phyloP scores from a whole-genome alignment of 2,113 vertebrate species.

The Willisornis vidua region DNA sequence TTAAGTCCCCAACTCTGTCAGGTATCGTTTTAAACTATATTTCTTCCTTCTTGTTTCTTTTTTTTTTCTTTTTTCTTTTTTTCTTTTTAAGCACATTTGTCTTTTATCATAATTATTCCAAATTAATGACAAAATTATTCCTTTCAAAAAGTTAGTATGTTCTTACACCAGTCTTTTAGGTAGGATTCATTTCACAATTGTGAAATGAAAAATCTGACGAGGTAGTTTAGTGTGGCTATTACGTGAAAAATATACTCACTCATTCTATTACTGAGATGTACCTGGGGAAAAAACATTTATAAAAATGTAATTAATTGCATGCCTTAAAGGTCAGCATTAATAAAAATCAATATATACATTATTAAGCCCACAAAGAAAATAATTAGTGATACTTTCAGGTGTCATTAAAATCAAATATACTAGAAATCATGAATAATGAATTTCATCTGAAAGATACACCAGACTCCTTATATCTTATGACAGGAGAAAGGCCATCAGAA shows the following conservation, averaged over 20 bases:
- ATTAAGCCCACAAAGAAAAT: slow-evolving; percentile 27
- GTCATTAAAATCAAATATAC: background rate
- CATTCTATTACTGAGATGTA: background rate
- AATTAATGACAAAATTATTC: background rate
- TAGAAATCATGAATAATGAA: background rate
- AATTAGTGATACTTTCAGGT: slow-evolving; percentile 9
- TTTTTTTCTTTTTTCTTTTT: background rate
- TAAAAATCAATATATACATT: slow-evolving; percentile 53
- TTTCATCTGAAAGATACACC: background rate
- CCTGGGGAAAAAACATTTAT: background rate
- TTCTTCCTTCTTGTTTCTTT: background rate
- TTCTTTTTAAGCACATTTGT: background rate
- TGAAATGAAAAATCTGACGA: background rate
- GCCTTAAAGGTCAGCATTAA: slow-evolving; percentile 39
- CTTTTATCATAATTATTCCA: background rate
- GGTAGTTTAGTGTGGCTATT: background rate
- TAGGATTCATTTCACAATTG: background rate
- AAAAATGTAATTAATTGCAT: slow-evolving; percentile 27
- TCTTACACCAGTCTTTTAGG: background rate
- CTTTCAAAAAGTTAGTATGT: background rate
- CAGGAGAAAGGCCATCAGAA: slow-evolving; percentile 27
- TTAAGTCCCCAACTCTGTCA: background rate
- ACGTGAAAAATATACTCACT: background rate
- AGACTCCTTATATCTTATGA: background rate
- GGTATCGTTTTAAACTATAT: background rate